Conservation (phyloP, 2,888 invertebrate species). For the Drosophila limbata region DNA sequence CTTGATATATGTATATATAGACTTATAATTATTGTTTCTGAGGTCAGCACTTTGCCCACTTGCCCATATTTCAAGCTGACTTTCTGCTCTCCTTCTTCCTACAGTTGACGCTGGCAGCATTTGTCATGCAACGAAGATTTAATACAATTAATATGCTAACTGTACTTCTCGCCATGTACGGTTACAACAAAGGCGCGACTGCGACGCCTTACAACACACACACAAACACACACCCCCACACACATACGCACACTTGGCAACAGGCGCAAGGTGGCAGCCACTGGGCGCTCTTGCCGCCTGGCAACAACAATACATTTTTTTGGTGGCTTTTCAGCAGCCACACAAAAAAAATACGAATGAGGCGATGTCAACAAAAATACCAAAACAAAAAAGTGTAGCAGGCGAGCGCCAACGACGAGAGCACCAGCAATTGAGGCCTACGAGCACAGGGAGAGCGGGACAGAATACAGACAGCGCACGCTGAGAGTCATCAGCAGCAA, state of each 20-base stretch:
- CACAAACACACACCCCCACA: constrained; percentile 10
- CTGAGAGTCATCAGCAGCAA: constrained; percentile 24
- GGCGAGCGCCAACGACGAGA: constrained; percentile 28
- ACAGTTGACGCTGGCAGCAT: constrained; percentile 4
- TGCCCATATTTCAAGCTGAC: constrained; percentile 56
- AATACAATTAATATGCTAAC: constrained; percentile 82
- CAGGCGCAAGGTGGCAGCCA: constrained; percentile 72
- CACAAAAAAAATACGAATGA: constrained; percentile 74
- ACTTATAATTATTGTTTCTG: neutral
- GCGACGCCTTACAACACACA: constrained; percentile 36
- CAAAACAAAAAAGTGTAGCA: constrained; percentile 73
- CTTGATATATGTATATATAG: constrained; percentile 1
- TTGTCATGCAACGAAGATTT: constrained; percentile 70
- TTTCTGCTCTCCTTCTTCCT: constrained; percentile 12
- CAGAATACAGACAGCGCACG: constrained; percentile 5
- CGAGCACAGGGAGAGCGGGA: constrained; percentile 13
- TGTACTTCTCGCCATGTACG: constrained; percentile 74
- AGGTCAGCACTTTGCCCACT: constrained; percentile 52
- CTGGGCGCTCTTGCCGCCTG: constrained; percentile 32
- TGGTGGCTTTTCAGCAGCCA: constrained; percentile 25
- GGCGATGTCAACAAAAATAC: constrained; percentile 84
- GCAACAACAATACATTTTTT: constrained; percentile 50
- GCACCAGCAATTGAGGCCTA: constrained; percentile 19
- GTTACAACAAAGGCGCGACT: constrained; percentile 65
- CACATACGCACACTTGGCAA: constrained; percentile 59